Conservation (phyloP, 2,888 invertebrate species). For the Callinectes sapidus region DNA sequence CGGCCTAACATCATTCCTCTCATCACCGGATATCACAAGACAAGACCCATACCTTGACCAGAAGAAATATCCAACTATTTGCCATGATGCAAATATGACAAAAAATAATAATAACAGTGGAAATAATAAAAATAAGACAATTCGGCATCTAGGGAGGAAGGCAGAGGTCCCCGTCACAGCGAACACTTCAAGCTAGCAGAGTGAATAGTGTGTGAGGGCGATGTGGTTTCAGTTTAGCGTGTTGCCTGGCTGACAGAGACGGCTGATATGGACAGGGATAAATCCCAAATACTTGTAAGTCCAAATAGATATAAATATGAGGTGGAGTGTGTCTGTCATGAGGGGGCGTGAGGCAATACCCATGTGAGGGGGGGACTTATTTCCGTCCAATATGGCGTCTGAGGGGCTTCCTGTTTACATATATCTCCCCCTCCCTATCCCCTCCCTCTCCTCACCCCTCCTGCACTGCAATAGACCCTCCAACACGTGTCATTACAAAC, state of each 20-base stretch:
- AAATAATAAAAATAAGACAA: too few species aligned
- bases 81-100: too few species aligned
- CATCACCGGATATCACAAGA: too few species aligned
- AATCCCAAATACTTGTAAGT: conserved; percentile 37
- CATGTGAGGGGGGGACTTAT: neutral
- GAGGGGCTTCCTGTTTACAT: conserved; percentile 47
- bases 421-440: neutral
- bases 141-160: too few species aligned
- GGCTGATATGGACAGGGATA: neutral
- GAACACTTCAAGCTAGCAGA: too few species aligned
- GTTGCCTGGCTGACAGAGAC: neutral
- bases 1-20: too few species aligned
- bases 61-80: too few species aligned
- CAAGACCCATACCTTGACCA: too few species aligned
- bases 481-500: neutral
- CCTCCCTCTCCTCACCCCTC: neutral
- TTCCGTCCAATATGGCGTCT: conserved; percentile 50
- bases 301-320: neutral
- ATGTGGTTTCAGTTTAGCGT: neutral
- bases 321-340: neutral
- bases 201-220: neutral
- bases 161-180: too few species aligned
- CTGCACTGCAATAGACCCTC: neutral
- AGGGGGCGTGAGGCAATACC: neutral
- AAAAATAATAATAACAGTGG: too few species aligned